A percentile compares a stretch with the other conserved stretches of the same genome.
Evolutionary conservation across 1,140 invertebrate species (phyloP).

Genomic region (Plutomurus gul): DNA sequence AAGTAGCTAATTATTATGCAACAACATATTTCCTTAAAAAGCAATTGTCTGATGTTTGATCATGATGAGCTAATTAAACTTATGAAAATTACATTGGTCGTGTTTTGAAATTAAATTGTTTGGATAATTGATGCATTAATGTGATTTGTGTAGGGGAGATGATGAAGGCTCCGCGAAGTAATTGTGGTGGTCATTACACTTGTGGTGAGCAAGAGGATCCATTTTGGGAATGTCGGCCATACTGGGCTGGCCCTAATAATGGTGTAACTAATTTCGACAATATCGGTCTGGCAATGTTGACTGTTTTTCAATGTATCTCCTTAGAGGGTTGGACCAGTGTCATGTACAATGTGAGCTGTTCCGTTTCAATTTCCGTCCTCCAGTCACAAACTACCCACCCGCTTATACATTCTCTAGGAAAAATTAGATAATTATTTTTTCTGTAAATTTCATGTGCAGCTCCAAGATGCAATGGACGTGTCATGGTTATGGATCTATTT

Average conservation of each 20-base stretch:
- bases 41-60: background rate
- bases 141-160: conserved; percentile 67
- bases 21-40: too few relatives aligned
- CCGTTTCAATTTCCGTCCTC: too few relatives aligned
- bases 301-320: conserved; percentile 68
- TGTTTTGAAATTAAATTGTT: too few relatives aligned
- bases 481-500: conserved; percentile 99
- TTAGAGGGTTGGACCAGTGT: conserved; percentile 98
- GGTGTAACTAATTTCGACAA: conserved; percentile 99
- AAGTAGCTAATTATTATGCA: too few relatives aligned
- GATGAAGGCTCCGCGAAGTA: conserved; percentile 73
- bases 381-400: too few relatives aligned
- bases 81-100: too few relatives aligned
- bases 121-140: background rate
- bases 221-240: conserved; percentile 27
- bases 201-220: conserved; percentile 68
- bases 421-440: background rate
- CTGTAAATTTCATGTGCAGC: conserved; percentile 55
- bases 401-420: background rate
- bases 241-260: conserved; percentile 79
- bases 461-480: conserved; percentile 88
- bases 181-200: conserved; percentile 81
- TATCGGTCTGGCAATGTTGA: conserved; percentile 74
- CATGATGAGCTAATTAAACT: background rate
- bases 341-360: conserved; percentile 81